Base-by-base conservation (phyloP, 2,888 invertebrate genomes). In the Dyspetes luteomarginatus region DNA sequence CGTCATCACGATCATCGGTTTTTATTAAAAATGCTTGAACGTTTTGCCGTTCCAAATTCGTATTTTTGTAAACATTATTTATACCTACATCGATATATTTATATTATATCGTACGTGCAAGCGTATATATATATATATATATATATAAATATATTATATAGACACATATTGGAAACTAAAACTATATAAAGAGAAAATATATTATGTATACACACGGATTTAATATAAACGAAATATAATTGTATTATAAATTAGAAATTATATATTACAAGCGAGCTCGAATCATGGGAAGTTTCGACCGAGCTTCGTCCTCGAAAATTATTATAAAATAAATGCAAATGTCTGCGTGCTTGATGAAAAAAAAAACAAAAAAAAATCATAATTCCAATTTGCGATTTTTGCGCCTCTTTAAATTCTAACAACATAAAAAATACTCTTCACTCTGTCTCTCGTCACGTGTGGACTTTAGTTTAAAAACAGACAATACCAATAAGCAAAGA, bases 1-100 rank as follows among this genome's bases (percentile, higher is more conserved):
- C 64, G 71, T 81, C 77, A 71, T 81, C 50, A 77, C 82, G 81
- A 78, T 65, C 83, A 80, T 48, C 52, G 24, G 52, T 79, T 72
- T 79, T 75, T 85, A 30, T 81, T 82, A 72, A 60, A 80, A 85
- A 86, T 86, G 84, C 87, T 89, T 88, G 88, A 88, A 85, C 85
- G 83, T 90, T 89, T 72, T 85, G 89, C 88, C 90, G 90, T 89
- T 86, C 86, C 84, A 89, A 91, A 91, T 90, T 90, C 88, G 90
- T 91, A 91, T 91, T 91, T 91, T 91, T 91, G 89, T 91, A 91
- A 90, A 89, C 85, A 89, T 90, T 88, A 88, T 88, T 90, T 88
- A 86, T 90, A 90, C 83, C 85, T 89, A 89, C 87, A 83, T 80
- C 82, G 55, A 77, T 69, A 75, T 50, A 41, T 78, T 80, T 78